A percentile compares a stretch with the other conserved stretches of the same genome.
phyloP scores from a whole-genome alignment of 2,888 invertebrate species.

The Campoplex capitator region DNA sequence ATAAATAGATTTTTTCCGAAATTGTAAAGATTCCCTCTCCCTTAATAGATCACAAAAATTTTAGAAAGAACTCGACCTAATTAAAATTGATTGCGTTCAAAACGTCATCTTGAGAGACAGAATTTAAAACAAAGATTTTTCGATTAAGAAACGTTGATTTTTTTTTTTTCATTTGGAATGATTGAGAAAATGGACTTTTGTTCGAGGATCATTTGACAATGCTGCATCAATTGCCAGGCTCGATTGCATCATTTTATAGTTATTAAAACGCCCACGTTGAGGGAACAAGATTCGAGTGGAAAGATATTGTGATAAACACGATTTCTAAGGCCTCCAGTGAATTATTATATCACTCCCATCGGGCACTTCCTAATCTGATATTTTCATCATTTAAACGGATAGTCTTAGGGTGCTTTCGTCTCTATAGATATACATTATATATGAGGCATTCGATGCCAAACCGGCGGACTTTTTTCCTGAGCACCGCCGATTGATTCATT shows the following conservation, averaged over 20 bases:
- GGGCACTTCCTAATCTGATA: constrained; percentile 23
- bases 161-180: background rate
- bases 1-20: too few species aligned
- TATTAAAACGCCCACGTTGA: background rate
- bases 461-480: too few species aligned
- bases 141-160: background rate
- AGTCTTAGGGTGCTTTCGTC: constrained; percentile 14
- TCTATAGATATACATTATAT: background rate
- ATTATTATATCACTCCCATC: constrained; percentile 8
- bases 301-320: constrained; percentile 6
- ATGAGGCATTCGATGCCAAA: too few species aligned
- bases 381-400: constrained; percentile 19
- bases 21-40: too few species aligned
- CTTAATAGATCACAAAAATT: too few species aligned
- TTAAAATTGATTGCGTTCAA: too few species aligned
- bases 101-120: too few species aligned
- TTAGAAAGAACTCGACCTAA: too few species aligned
- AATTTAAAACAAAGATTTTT: background rate
- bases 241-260: background rate
- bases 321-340: background rate
- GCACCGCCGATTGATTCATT: too few species aligned
- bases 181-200: background rate
- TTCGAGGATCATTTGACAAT: background rate
- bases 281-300: background rate
- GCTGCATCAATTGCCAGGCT: background rate